phyloP scores from a whole-genome alignment of 2,113 vertebrate species.

The Erpornis zantholeuca region DNA sequence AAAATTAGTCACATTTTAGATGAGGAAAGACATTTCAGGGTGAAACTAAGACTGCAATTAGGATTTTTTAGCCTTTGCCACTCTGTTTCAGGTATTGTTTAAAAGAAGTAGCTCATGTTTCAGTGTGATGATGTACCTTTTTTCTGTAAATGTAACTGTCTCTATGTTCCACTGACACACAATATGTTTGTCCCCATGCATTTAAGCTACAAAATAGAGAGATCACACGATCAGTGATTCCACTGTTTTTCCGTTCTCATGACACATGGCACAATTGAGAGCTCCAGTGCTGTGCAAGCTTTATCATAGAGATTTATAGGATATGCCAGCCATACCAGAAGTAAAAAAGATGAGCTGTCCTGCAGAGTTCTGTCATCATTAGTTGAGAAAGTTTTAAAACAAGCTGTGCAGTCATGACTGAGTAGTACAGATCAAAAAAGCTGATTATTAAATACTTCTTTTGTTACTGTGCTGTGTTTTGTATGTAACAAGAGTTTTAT shows the following conservation, averaged over 20 bases:
- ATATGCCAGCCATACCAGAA: background rate
- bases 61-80: background rate
- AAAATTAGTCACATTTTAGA: background rate
- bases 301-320: background rate
- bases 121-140: background rate
- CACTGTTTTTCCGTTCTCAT: background rate
- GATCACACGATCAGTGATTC: background rate
- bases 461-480: background rate
- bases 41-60: background rate
- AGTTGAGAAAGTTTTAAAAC: background rate
- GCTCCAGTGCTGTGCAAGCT: background rate
- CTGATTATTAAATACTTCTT: background rate
- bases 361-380: background rate
- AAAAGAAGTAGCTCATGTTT: background rate
- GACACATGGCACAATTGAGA: background rate
- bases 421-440: background rate
- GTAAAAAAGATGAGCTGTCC: background rate
- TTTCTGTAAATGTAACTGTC: background rate
- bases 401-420: fast-evolving
- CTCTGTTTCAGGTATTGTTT: background rate
- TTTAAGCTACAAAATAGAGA: background rate
- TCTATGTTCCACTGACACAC: background rate
- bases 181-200: background rate
- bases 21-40: background rate
- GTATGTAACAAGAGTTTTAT: background rate